Evolutionary conservation across 2,888 invertebrate species (phyloP).

Genomic region (Cryptops parisi): DNA sequence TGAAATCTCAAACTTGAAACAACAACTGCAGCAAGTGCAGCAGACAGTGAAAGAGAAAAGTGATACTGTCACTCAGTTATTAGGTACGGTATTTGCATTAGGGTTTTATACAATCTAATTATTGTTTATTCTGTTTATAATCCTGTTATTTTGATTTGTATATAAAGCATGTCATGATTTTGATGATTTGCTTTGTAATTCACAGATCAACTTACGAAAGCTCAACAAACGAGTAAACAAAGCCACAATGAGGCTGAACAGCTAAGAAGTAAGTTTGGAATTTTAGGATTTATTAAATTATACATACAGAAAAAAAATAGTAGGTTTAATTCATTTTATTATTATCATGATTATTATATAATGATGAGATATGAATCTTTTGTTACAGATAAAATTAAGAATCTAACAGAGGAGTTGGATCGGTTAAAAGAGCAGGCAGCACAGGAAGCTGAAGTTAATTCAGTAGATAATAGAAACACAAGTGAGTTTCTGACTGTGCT

Average conservation of each 20-base stretch:
- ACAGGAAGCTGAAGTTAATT: neutral
- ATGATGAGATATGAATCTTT: too few species aligned
- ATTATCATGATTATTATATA: too few species aligned
- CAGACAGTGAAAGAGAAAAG: constrained; percentile 25
- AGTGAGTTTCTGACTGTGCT: too few species aligned
- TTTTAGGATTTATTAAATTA: too few species aligned
- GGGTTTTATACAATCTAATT: neutral
- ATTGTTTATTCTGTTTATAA: neutral
- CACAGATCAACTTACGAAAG: constrained; percentile 27
- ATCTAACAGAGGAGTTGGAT: constrained; percentile 24
- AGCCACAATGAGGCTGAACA: constrained; percentile 38
- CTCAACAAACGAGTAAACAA: constrained; percentile 37
- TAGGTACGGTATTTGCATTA: constrained; percentile 23
- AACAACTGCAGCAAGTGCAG: constrained; percentile 26
- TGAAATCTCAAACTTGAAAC: constrained; percentile 25
- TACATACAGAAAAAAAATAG: too few species aligned
- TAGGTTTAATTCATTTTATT: too few species aligned
- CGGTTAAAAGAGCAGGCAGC: constrained; percentile 6
- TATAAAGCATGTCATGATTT: too few species aligned
- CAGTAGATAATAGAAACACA: constrained; percentile 13
- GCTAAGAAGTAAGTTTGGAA: constrained; percentile 35
- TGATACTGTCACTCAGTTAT: constrained; percentile 25
- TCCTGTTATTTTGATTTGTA: too few species aligned
- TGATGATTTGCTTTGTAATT: neutral
- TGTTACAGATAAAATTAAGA: constrained; percentile 23